Percentiles rank a stretch among this genome's conserved stretches.
These are phyloP conservation scores for Ficedula albicollis DNA, from an alignment of 2,797 vertebrate species.

Conservation along the genomic window DNA sequence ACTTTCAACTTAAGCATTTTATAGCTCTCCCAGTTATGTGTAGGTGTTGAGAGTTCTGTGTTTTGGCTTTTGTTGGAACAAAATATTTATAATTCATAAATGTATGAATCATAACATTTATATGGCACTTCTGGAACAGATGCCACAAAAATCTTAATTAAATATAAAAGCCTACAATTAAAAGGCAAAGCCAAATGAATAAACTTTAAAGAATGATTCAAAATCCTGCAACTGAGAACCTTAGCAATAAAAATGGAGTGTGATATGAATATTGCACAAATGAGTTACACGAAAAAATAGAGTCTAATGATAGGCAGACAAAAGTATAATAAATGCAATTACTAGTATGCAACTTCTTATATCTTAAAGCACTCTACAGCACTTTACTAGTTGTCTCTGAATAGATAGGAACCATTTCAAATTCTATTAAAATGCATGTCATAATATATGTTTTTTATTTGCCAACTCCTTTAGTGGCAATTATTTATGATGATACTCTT, in stretches of 20 bases:
- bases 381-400: not conserved
- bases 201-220: not conserved
- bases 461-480: not conserved
- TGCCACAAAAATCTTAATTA: conserved; percentile 34
- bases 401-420: not conserved
- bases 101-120: conserved; percentile 33
- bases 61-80: not conserved
- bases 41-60: not conserved
- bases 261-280: not conserved
- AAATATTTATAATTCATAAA: conserved; percentile 44
- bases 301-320: not conserved
- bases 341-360: not conserved
- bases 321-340: not conserved
- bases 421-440: not conserved
- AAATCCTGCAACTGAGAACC: not conserved
- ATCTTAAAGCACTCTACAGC: not conserved
- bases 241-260: not conserved
- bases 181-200: conserved; percentile 20
- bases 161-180: not conserved
- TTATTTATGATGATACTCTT: not conserved
- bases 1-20: not conserved
- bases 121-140: conserved; percentile 4
- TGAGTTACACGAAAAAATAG: not conserved
- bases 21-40: not conserved
- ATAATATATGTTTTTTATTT: not conserved